Evolutionary conservation across 2,113 vertebrate genomes (phyloP), one percentile per base, ranked within the genome.

Genomic region (Polypterus senegalus): DNA sequence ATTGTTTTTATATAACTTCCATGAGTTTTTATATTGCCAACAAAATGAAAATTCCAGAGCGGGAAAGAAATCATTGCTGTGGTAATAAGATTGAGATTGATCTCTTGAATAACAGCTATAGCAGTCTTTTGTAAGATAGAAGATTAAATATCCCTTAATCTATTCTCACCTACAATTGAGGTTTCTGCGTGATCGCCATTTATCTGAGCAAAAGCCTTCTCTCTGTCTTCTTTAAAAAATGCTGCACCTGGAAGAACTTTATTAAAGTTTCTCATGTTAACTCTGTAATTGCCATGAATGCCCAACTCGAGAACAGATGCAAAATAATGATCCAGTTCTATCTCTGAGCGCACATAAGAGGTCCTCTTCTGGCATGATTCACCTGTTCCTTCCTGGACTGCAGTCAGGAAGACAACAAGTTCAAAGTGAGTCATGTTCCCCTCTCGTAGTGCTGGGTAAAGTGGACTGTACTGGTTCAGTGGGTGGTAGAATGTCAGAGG

Each of bases 301-400:
- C 84, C 87, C 69, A 85, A 74, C 59, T 77, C 83, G 54, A 91
- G 61, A 45, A 88, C 77, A 0, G 90, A 71, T 44, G 89, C 76
- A 45, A 98, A 98, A 63, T 76, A 73, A 9, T 91, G 90, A 56
- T 88, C 79, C 65, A 90, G 78, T 71, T 88, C 78, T 71, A 99
- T 97, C 83, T 99, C 95, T 1, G 90, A 88, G 0, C 88, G 84
- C 10, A 97, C 79, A 62, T 97, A 98, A 59, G 96, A 99, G 46
- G 96, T 97, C 79, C 91, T 92, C 76, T 91, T 91, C 63, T 97
- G 93, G 66, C 92, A 97, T 0, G 74, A 86, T 73, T 97, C 92
- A 7, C 93, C 95, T 10, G 93, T 97, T 68, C 90, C 87, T 66
- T 97, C 95, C 72, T 97, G 92, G 64, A 89, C 79, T 9, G 96